A percentile compares a stretch with the other conserved stretches of the same genome.
Evolutionary conservation across 2,888 invertebrate genomes (phyloP).

Genomic region (Drepanosiphum platanoidis): DNA sequence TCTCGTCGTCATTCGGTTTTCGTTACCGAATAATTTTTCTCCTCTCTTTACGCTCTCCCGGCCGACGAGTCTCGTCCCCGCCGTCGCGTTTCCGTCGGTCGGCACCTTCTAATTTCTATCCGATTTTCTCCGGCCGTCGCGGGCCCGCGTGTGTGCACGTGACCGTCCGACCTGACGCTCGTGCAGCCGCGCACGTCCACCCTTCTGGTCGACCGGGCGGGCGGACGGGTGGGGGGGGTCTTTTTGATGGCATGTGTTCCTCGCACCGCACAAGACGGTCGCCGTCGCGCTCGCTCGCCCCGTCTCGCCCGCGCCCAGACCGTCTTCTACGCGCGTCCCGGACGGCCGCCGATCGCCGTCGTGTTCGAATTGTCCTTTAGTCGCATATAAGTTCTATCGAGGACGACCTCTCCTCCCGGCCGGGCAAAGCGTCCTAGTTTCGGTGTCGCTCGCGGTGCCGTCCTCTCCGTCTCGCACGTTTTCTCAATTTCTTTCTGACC

Average conservation of each 20-base stretch:
- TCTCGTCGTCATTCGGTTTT: background rate
- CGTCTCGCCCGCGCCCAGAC: no score
- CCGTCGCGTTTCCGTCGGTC: background rate
- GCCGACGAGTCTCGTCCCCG: no score
- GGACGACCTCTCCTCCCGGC: background rate
- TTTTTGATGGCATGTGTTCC: background rate
- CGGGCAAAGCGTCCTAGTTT: background rate
- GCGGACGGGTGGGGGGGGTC: background rate
- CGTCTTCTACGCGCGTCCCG: background rate
- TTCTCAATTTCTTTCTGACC: background rate
- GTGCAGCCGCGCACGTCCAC: background rate
- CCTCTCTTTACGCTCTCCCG: no score
- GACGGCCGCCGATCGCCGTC: background rate
- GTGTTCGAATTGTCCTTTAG: background rate
- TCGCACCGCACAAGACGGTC: background rate
- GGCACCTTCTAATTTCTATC: background rate
- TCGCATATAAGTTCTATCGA: background rate
- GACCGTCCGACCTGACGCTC: background rate
- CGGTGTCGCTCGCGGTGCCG: no score
- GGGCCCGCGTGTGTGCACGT: background rate
- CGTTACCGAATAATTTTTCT: background rate
- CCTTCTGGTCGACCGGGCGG: background rate
- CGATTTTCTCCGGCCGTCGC: background rate
- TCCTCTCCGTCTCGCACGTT: background rate
- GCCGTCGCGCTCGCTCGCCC: background rate